A percentile compares a stretch with the other conserved stretches of the same genome.
Conservation (phyloP, 1,140 invertebrate species). For the Drosophila saltans region DNA sequence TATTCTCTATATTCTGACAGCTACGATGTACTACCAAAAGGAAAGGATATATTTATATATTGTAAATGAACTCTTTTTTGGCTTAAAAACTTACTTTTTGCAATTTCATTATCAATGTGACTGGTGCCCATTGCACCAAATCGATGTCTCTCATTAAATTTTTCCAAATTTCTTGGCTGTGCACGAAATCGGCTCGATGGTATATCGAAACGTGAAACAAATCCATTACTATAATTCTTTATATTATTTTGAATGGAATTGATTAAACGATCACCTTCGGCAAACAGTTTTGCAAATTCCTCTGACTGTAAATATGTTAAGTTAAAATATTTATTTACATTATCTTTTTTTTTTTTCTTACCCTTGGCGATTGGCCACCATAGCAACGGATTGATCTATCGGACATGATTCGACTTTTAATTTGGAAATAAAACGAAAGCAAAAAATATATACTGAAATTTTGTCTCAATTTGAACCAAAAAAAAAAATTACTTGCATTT, state of each 20-base stretch:
- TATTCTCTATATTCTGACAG: slow-evolving; percentile 11
- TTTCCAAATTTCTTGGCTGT: background rate
- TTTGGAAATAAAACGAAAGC: background rate
- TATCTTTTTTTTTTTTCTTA: background rate
- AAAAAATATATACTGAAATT: background rate
- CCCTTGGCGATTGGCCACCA: background rate
- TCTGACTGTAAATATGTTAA: background rate
- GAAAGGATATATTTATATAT: background rate
- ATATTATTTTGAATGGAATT: background rate
- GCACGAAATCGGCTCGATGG: background rate
- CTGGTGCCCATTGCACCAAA: slow-evolving; percentile 1
- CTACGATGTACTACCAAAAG: slow-evolving; percentile 20
- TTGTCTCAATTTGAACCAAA: background rate
- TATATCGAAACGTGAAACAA: background rate
- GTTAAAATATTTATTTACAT: background rate
- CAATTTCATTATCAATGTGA: slow-evolving; percentile 16
- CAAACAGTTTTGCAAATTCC: background rate
- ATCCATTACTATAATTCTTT: background rate
- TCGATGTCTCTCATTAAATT: background rate
- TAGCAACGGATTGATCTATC: background rate
- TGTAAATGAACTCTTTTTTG: background rate
- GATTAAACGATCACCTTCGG: background rate
- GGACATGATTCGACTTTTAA: background rate
- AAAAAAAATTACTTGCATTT: background rate
- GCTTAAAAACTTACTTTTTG: slow-evolving; percentile 20